Evolutionary conservation across 2,888 invertebrate genomes (phyloP), one percentile per base, ranked within the genome.

Genomic region (Orgyia antiqua): DNA sequence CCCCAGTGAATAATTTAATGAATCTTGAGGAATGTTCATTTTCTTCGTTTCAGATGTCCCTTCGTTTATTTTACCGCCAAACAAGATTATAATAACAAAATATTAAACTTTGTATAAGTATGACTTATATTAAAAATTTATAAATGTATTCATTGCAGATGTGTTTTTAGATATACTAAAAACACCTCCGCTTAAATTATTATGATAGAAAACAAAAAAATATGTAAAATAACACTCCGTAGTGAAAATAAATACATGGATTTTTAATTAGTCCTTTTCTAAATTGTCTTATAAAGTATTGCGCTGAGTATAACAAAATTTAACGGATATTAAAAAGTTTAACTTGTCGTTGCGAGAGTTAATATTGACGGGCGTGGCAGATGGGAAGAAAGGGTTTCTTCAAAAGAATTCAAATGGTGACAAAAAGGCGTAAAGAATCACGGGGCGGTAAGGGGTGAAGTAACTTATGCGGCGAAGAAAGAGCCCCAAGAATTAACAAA

Each of bases 251-350:
- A 32, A 31, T 13, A 51, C 39, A 36, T 23, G 36, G 11, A 11
- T 43, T 48, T 51, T 12, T 44, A 44, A 46, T 43, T 36, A 33
- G 30, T 26, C 29, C 20, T 34, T 62, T 47, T 46, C 29, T 38
- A 47, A 69, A 62, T 58, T 57, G 60, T 55, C 58, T 70, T 74
- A 69, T 74, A 79, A 68, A 69, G 75, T 61, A 78, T 77, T 71
- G 72, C 71, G 63, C 57, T 58, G 62, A 64, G 68, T 71, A 73
- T 83, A 82, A 84, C 83, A 66, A 75, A 80, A 86, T 86, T 86
- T 83, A 86, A 72, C 84, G 84, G 86, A 86, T 86, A 86, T 84
- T 86, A 86, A 84, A 86, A 87, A 86, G 84, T 87, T 87, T 82
- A 79, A 78, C 77, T 75, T 78, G 67, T 58, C 63, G 45, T 38